Base-by-base conservation (phyloP, 2,888 invertebrate species). In the Epirrhoe alternata region DNA sequence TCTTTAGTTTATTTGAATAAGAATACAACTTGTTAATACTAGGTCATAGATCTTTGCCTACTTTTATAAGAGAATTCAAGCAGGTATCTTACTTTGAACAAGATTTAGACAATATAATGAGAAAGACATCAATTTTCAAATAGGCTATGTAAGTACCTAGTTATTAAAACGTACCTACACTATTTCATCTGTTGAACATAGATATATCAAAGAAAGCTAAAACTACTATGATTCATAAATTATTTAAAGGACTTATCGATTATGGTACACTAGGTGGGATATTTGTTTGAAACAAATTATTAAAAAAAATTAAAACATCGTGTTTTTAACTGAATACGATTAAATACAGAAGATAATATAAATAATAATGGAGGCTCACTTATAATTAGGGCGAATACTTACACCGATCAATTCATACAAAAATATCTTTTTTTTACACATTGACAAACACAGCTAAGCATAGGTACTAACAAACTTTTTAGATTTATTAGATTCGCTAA, bases 351-450 rank as follows among this genome's bases (percentile, higher is more conserved):
- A 61, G 38, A 38, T 38, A 7, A 56, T 60, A 70, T 61, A 64
- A 64, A 63, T 35, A 12, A n/a, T 47, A 59, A 53, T 54, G 49
- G 58, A 70, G 71, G 68, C 74, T 69, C 71, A 79, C 81, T 83
- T 85, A 85, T 77, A 76, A 74, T 80, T 85, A 88, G 85, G 81
- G 85, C 86, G 78, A 86, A 86, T 84, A 85, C 86, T 88, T 88
- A 88, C 78, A 81, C 83, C 82, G 80, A 87, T 84, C 82, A 84
- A 86, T 86, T 84, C 90, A 91, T 92, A 93, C 90, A 93, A 93
- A 93, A 93, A 92, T 93, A 93, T 92, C 86, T 89, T 90, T 90
- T 88, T 86, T 90, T 88, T 88, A 89, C 85, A 87, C 86, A 84
- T 84, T 78, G 84, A 86, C 85, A 83, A 85, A 86, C 85, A 86